Conservation (phyloP, 53 echinoderm and acorn worm genomes). For the Holothuria scabra region DNA sequence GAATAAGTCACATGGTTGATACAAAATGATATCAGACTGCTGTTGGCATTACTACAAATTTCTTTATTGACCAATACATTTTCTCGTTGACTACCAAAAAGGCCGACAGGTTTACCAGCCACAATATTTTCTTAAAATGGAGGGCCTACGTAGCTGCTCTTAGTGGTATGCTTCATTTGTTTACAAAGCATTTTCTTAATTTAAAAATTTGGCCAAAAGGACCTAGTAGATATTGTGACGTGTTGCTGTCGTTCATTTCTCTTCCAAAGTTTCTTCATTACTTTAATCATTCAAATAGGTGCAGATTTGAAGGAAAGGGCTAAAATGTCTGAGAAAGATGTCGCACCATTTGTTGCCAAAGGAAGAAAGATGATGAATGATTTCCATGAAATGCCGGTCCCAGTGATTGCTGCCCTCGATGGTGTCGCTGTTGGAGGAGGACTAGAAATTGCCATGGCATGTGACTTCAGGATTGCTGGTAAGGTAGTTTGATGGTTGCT, state of each 20-base stretch:
- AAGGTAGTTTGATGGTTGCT: not conserved
- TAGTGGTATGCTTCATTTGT: no score
- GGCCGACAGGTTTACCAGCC: no score
- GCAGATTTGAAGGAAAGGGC: slow-evolving; percentile 94
- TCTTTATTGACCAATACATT: no score
- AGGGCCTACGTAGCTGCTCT: no score
- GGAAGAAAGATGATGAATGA: slow-evolving; percentile 64
- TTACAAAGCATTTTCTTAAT: no score
- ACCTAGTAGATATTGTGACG: not conserved
- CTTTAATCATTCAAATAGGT: slow-evolving; percentile 52
- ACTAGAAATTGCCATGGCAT: slow-evolving; percentile 88
- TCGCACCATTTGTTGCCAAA: slow-evolving; percentile 85
- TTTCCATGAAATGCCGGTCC: slow-evolving; percentile 81
- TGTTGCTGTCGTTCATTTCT: not conserved
- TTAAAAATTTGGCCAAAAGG: no score
- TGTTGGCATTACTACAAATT: no score
- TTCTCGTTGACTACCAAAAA: no score
- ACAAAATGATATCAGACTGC: no score
- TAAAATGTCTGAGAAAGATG: slow-evolving; percentile 81
- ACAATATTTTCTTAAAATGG: no score
- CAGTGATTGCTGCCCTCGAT: slow-evolving; percentile 96
- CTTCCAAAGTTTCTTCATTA: not conserved
- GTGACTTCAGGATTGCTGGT: slow-evolving; percentile 91
- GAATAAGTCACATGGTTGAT: no score
- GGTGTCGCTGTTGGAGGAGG: slow-evolving; percentile 94